A percentile compares a stretch with the other conserved stretches of the same genome.
Evolutionary conservation across 2,797 vertebrate genomes (phyloP).

Genomic region (Myoxocephalus aenaeus): DNA sequence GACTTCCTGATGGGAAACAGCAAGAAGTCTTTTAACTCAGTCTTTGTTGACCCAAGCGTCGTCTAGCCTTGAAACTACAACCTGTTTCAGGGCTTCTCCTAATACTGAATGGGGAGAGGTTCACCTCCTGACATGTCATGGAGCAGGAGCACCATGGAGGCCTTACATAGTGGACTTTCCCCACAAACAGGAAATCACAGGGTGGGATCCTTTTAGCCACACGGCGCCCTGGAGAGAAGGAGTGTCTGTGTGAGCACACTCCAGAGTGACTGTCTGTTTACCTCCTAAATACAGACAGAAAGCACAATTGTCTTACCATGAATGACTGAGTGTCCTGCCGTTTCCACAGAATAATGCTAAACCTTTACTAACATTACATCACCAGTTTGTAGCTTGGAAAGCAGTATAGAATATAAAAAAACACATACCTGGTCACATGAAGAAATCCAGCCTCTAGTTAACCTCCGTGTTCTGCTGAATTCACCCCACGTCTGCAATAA

Average conservation of each 20-base stretch:
- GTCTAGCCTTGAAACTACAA: conserved; percentile 16
- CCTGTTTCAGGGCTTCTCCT: conserved; percentile 21
- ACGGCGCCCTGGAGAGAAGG: conserved; percentile 9
- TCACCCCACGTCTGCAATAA: conserved; percentile 1
- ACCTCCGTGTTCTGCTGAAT: neutral
- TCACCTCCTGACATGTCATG: conserved; percentile 19
- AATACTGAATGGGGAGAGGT: conserved; percentile 11
- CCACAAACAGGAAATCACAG: conserved; percentile 50
- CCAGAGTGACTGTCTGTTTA: conserved; percentile 39
- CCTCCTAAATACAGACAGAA: conserved; percentile 36
- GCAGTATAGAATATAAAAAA: neutral
- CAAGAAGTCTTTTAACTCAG: conserved; percentile 38
- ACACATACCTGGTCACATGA: neutral
- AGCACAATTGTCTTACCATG: neutral
- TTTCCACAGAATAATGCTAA: neutral
- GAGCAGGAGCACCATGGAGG: conserved; percentile 17
- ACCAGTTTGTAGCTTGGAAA: neutral
- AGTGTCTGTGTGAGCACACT: conserved; percentile 28
- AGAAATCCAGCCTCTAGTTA: conserved; percentile 8
- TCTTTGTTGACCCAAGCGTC: conserved; percentile 40
- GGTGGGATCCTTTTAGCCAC: conserved; percentile 54
- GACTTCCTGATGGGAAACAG: conserved; percentile 40
- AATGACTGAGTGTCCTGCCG: conserved; percentile 7
- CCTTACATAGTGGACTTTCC: conserved; percentile 10
- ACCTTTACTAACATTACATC: neutral